phyloP scores from a whole-genome alignment of 1,140 invertebrate species.

The Hyles euphorbiae region DNA sequence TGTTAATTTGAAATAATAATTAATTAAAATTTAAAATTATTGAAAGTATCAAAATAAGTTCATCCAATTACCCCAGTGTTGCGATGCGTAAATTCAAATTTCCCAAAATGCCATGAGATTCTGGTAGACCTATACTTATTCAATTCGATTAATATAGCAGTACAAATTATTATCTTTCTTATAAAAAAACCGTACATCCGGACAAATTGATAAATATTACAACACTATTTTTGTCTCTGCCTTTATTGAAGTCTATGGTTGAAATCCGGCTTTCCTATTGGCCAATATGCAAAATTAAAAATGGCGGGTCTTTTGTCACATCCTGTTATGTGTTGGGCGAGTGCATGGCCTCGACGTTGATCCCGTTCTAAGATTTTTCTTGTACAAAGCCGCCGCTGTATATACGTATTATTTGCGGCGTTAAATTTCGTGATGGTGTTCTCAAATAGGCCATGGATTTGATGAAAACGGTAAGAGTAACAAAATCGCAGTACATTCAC shows the following conservation, averaged over 20 bases:
- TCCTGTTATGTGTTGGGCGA: conserved; percentile 72
- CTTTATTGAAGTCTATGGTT: conserved; percentile 22
- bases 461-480: conserved; percentile 73
- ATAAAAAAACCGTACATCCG: conserved; percentile 24
- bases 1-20: no score
- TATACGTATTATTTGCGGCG: conserved; percentile 60
- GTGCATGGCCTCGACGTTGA: conserved; percentile 70
- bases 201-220: conserved; percentile 31
- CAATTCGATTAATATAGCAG: no score
- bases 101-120: no score
- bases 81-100: no score
- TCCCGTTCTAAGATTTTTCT: conserved; percentile 66
- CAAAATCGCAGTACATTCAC: conserved; percentile 47
- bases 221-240: conserved; percentile 28
- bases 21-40: no score
- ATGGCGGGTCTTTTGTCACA: conserved; percentile 71
- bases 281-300: conserved; percentile 46
- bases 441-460: conserved; percentile 74
- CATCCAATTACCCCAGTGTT: no score
- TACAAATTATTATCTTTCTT: no score
- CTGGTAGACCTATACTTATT: no score
- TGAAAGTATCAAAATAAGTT: no score
- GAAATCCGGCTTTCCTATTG: conserved; percentile 40
- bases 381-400: conserved; percentile 54
- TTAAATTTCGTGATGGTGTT: conserved; percentile 74